phyloP scores from a whole-genome alignment of 2,113 vertebrate genomes.

The Asarcornis scutulata region DNA sequence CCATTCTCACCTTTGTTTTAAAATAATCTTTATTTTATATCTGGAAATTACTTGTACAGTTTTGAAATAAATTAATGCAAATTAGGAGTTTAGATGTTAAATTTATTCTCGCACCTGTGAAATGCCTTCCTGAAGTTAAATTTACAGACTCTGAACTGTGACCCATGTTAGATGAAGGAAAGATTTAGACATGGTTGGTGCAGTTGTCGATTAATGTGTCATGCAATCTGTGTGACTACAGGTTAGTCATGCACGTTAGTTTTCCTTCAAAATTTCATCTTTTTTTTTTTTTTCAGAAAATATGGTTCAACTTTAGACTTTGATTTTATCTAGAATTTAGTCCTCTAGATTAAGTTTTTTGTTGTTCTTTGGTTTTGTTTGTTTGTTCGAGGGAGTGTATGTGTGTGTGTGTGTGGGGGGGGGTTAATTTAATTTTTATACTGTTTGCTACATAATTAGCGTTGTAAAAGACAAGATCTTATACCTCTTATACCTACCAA shows the following conservation, averaged over 20 bases:
- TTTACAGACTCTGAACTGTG: slow-evolving; percentile 29
- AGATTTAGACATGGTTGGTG: slow-evolving; percentile 23
- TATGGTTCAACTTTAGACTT: slow-evolving; percentile 28
- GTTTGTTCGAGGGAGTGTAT: no score
- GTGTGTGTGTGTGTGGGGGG: no score
- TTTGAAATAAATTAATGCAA: slow-evolving; percentile 33
- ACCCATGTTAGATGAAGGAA: not conserved
- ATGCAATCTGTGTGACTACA: slow-evolving; percentile 26
- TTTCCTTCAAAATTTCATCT: not conserved
- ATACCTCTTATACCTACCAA: not conserved
- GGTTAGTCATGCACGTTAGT: slow-evolving; percentile 31
- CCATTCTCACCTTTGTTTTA: not conserved
- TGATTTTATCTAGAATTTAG: slow-evolving; percentile 15
- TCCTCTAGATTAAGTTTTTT: not conserved
- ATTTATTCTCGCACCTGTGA: slow-evolving; percentile 4
- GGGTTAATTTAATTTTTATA: not conserved
- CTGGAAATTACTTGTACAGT: not conserved
- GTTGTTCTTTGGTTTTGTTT: not conserved
- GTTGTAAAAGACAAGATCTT: slow-evolving; percentile 3
- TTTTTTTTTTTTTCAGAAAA: not conserved
- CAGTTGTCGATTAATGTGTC: slow-evolving; percentile 16
- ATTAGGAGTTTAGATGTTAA: not conserved
- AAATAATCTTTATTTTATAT: not conserved
- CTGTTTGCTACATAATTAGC: not conserved
- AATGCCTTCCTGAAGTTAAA: slow-evolving; percentile 21